Evolutionary conservation across 2,113 vertebrate species (phyloP).

Genomic region (Amphiprion percula): DNA sequence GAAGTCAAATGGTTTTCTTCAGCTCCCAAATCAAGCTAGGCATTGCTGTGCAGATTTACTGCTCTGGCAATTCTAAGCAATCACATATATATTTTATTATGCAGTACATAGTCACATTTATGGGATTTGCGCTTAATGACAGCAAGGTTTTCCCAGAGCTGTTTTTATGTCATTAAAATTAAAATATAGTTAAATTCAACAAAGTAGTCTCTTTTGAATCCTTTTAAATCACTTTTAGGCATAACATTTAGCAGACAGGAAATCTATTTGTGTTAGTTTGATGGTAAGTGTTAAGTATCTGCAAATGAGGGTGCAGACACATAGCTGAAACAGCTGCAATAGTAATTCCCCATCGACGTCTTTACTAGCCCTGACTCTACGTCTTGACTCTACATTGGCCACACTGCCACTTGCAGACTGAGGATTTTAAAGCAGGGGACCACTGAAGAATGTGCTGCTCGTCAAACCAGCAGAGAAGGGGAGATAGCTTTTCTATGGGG

Average conservation of each 20-base stretch:
- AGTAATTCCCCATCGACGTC: constrained; percentile 43
- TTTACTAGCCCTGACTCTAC: constrained; percentile 21
- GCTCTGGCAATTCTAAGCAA: constrained; percentile 68
- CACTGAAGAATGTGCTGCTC: constrained; percentile 47
- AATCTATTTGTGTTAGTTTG: constrained; percentile 66
- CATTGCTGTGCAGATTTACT: constrained; percentile 76
- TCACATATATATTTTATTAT: constrained; percentile 70
- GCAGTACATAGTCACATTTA: constrained; percentile 67
- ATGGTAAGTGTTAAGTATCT: constrained; percentile 68
- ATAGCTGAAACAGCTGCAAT: constrained; percentile 58
- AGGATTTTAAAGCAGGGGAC: constrained; percentile 47
- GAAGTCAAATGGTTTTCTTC: constrained; percentile 80
- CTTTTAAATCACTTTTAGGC: constrained; percentile 59
- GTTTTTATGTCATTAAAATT: constrained; percentile 66
- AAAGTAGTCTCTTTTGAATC: constrained; percentile 49
- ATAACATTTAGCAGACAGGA: constrained; percentile 58
- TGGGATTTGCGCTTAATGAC: constrained; percentile 70
- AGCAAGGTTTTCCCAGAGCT: constrained; percentile 63
- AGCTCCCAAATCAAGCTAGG: constrained; percentile 72
- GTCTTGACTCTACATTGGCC: constrained; percentile 14
- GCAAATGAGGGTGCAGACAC: constrained; percentile 64
- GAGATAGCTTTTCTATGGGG: constrained; percentile 68
- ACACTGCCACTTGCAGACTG: constrained; percentile 44
- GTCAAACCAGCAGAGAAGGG: constrained; percentile 46
- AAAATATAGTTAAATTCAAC: constrained; percentile 57